phyloP scores from a whole-genome alignment of 2,797 vertebrate species.

The Sebastolobus altivelis region DNA sequence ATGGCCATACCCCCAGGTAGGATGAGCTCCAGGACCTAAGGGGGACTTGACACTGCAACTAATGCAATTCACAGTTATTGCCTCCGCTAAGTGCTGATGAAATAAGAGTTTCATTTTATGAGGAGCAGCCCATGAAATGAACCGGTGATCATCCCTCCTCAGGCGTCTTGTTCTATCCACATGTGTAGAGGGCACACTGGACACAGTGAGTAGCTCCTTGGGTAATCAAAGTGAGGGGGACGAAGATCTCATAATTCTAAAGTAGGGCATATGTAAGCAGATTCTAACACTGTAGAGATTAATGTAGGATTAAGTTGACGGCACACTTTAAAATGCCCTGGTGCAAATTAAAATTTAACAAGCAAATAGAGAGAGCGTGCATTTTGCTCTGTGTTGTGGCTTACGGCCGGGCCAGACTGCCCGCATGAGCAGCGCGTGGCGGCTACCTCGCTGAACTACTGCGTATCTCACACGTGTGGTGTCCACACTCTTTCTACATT shows the following conservation, averaged over 20 bases:
- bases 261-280: slow-evolving; percentile 17
- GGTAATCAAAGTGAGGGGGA: slow-evolving; percentile 11
- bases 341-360: slow-evolving; percentile 9
- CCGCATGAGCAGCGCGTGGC: too few relatives aligned
- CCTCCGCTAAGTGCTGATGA: slow-evolving; percentile 13
- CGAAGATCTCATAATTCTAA: slow-evolving; percentile 17
- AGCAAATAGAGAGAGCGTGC: not conserved
- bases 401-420: too few relatives aligned
- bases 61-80: slow-evolving; percentile 34
- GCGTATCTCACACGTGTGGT: too few relatives aligned
- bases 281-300: not conserved
- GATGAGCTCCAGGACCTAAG: not conserved
- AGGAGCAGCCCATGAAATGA: slow-evolving; percentile 8
- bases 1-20: not conserved
- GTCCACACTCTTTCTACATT: too few relatives aligned
- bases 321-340: slow-evolving; percentile 9
- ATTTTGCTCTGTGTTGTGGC: not conserved
- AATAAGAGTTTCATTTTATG: slow-evolving; percentile 19
- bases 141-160: not conserved
- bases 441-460: too few relatives aligned
- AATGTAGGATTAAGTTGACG: slow-evolving; percentile 7
- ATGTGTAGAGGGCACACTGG: not conserved
- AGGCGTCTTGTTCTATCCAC: slow-evolving; percentile 10
- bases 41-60: not conserved
- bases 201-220: not conserved